Conservation (phyloP, 2,113 vertebrate genomes). For the Anolis sagrei region DNA sequence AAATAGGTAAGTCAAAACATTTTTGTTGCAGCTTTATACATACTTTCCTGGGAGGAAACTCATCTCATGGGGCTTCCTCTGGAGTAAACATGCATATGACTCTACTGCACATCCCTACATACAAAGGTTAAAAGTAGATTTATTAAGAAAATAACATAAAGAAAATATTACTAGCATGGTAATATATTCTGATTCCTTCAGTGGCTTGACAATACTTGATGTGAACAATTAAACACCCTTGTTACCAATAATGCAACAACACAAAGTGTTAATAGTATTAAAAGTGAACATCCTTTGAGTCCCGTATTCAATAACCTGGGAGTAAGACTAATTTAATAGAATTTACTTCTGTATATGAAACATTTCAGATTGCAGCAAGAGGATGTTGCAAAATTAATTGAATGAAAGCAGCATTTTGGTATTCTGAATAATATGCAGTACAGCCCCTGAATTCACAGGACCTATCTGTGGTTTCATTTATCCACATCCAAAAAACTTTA, state of each 20-base stretch:
- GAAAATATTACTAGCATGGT: no score
- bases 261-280: background rate
- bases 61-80: background rate
- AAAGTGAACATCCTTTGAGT: background rate
- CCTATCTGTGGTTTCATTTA: no score
- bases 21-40: background rate
- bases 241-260: background rate
- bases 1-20: constrained; percentile 88
- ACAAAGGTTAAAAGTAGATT: background rate
- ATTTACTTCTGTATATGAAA: background rate
- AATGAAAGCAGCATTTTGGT: background rate
- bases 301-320: background rate
- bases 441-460: no score
- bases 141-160: no score
- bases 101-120: background rate
- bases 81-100: background rate
- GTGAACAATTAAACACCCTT: background rate
- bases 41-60: background rate
- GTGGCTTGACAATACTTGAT: background rate
- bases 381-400: background rate
- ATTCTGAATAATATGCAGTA: background rate
- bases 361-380: background rate
- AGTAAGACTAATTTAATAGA: background rate
- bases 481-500: no score
- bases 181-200: background rate